phyloP scores from a whole-genome alignment of 2,113 vertebrate genomes.

The Progne subis region DNA sequence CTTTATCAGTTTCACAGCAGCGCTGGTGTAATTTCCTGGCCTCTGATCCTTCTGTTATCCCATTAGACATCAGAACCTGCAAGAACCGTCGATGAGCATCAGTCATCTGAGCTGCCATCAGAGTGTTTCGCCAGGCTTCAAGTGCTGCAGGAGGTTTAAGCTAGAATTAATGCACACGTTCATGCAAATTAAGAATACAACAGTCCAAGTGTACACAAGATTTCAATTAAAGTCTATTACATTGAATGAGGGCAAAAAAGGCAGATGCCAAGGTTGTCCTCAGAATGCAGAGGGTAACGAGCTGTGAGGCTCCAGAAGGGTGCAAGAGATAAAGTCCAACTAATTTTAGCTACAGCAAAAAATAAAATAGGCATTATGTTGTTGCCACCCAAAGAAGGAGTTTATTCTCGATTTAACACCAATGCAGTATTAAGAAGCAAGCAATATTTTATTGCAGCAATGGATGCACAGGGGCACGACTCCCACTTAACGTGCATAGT shows the following conservation, averaged over 20 bases:
- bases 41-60: slow-evolving; percentile 78
- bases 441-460: neutral
- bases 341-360: neutral
- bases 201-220: neutral
- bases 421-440: neutral
- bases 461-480: neutral
- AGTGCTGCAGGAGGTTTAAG: neutral
- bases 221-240: neutral
- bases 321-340: neutral
- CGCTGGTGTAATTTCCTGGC: slow-evolving; percentile 71
- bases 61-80: slow-evolving; percentile 86
- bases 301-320: neutral
- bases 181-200: neutral
- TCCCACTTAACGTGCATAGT: neutral
- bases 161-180: neutral
- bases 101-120: slow-evolving; percentile 76
- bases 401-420: no score
- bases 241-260: neutral
- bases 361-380: rapidly evolving
- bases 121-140: neutral
- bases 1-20: slow-evolving; percentile 82
- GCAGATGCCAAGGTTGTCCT: neutral
- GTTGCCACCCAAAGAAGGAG: neutral
- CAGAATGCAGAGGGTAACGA: neutral
- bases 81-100: slow-evolving; percentile 88